Evolutionary conservation across 2,797 vertebrate genomes (phyloP).

Genomic region (Notamacropus eugenii): DNA sequence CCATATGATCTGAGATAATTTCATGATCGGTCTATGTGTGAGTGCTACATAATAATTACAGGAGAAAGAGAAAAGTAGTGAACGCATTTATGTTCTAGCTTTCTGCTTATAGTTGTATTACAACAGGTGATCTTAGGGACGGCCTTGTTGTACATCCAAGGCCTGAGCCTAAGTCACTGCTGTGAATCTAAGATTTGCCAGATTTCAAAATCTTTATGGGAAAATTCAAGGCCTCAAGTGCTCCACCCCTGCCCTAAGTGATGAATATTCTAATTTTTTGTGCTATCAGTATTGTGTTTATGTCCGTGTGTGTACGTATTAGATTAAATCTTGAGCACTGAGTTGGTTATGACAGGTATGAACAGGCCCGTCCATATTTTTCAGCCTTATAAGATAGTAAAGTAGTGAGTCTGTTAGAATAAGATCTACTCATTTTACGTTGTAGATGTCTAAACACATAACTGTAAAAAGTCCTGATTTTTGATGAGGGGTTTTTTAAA

Average conservation of each 20-base stretch:
- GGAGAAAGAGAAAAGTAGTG: not conserved
- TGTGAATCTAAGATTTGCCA: conserved; percentile 23
- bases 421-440: conserved; percentile 49
- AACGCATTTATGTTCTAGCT: not conserved
- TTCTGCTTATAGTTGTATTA: not conserved
- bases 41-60: not conserved
- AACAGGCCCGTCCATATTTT: conserved; percentile 58
- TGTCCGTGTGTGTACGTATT: not conserved
- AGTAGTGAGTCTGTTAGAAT: conserved; percentile 4
- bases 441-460: conserved; percentile 39
- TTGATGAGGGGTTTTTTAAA: conserved; percentile 8
- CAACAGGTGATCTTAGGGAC: not conserved
- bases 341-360: not conserved
- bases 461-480: conserved; percentile 34
- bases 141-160: not conserved
- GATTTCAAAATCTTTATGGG: conserved; percentile 50
- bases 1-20: not conserved
- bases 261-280: conserved; percentile 19
- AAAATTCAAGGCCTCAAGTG: conserved; percentile 20
- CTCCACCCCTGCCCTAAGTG: not conserved
- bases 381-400: conserved; percentile 31
- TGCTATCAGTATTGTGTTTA: not conserved
- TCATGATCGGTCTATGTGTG: not conserved
- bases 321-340: not conserved
- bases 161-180: conserved; percentile 35